Conservation (phyloP, 2,113 vertebrate species). For the Bagarius yarrelli region DNA sequence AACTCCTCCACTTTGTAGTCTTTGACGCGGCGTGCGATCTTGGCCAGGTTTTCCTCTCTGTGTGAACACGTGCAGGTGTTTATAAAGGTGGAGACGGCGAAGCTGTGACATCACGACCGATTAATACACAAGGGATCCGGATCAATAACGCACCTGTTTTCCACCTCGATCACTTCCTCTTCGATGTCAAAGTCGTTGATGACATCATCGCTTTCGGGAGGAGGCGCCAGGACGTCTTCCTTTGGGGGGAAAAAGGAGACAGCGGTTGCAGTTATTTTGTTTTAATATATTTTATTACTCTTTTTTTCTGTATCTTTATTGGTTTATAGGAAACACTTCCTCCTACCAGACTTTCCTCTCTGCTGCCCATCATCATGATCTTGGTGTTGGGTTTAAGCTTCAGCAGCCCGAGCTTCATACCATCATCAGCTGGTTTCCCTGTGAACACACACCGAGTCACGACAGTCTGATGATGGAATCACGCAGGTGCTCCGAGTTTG, state of each 20-base stretch:
- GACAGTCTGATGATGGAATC: too few species aligned
- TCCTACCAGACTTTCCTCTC: slow-evolving; percentile 94
- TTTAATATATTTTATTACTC: background rate
- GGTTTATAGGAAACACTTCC: background rate
- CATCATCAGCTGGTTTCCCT: slow-evolving; percentile 96
- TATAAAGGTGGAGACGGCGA: background rate
- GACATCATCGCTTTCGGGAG: slow-evolving; percentile 97
- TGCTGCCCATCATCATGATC: slow-evolving; percentile 99
- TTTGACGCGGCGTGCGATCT: slow-evolving; percentile 95
- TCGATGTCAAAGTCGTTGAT: slow-evolving; percentile 99
- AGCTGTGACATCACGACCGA: background rate
- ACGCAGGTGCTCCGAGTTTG: background rate
- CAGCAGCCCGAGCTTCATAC: slow-evolving; percentile 90
- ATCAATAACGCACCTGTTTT: slow-evolving; percentile 81
- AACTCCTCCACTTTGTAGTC: slow-evolving; percentile 95
- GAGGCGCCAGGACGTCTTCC: slow-evolving; percentile 96
- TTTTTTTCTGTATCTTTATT: background rate
- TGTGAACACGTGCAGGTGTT: background rate
- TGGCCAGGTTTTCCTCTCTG: slow-evolving; percentile 96
- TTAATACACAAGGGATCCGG: background rate
- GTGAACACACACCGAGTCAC: background rate
- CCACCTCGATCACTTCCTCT: slow-evolving; percentile 97
- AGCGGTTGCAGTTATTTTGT: background rate
- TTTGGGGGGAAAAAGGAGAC: slow-evolving; percentile 58
- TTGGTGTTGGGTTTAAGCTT: slow-evolving; percentile 99